Evolutionary conservation across 2,113 vertebrate species (phyloP).

Genomic region (Eudyptes chrysolophus): DNA sequence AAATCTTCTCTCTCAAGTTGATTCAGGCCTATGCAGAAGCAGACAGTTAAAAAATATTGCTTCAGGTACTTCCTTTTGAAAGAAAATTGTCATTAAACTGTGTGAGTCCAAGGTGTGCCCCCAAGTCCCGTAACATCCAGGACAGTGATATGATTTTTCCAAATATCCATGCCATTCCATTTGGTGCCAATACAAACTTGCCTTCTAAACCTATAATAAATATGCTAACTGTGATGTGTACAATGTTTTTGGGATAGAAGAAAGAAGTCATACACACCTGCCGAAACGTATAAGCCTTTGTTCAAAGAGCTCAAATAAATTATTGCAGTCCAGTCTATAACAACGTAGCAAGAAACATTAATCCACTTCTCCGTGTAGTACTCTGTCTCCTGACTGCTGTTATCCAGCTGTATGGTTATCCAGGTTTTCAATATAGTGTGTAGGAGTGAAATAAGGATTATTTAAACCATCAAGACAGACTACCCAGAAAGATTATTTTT

Average conservation of each 20-base stretch:
- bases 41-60: background rate
- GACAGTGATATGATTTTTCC: background rate
- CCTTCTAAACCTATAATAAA: background rate
- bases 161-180: background rate
- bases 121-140: background rate
- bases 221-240: background rate
- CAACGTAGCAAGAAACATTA: background rate
- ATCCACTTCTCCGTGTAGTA: background rate
- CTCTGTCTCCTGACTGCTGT: background rate
- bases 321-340: background rate
- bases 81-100: background rate
- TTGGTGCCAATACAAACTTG: background rate
- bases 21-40: background rate
- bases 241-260: accelerated
- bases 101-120: background rate
- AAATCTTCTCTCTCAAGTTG: background rate
- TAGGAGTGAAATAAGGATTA: background rate
- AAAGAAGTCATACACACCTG: background rate
- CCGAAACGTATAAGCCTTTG: background rate
- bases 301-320: background rate
- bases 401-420: background rate
- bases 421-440: background rate
- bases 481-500: background rate
- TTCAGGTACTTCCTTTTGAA: background rate
- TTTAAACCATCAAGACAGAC: background rate